Conservation (phyloP, 2,113 vertebrate genomes). For the Oceanodroma tethys region DNA sequence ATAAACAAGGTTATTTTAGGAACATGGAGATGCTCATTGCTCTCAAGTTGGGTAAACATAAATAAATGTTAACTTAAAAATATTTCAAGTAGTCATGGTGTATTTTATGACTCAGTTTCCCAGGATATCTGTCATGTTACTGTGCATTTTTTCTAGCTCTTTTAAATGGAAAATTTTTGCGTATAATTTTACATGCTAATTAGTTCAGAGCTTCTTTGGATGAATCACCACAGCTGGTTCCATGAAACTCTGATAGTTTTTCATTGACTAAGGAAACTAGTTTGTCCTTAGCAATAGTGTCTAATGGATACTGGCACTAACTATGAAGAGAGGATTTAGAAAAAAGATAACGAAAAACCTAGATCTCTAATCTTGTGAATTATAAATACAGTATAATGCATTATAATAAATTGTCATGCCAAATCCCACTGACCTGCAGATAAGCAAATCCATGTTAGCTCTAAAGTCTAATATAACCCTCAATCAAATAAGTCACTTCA, state of each 20-base stretch:
- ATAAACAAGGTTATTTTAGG: neutral
- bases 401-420: constrained; percentile 53
- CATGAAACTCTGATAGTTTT: neutral
- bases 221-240: neutral
- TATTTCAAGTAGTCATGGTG: neutral
- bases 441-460: constrained; percentile 1
- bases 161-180: neutral
- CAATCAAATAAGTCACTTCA: neutral
- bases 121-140: neutral
- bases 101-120: neutral
- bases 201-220: neutral
- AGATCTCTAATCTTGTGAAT: constrained; percentile 65
- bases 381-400: constrained; percentile 64
- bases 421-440: constrained; percentile 40
- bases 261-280: neutral
- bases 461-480: constrained; percentile 21
- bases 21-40: neutral
- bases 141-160: neutral
- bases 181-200: neutral
- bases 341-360: neutral
- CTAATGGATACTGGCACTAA: constrained; percentile 21
- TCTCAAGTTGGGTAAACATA: neutral
- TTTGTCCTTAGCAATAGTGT: neutral
- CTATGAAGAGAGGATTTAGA: neutral
- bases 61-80: neutral